Evolutionary conservation across 1,140 invertebrate genomes (phyloP).

Genomic region (Drosophila kanapiae): DNA sequence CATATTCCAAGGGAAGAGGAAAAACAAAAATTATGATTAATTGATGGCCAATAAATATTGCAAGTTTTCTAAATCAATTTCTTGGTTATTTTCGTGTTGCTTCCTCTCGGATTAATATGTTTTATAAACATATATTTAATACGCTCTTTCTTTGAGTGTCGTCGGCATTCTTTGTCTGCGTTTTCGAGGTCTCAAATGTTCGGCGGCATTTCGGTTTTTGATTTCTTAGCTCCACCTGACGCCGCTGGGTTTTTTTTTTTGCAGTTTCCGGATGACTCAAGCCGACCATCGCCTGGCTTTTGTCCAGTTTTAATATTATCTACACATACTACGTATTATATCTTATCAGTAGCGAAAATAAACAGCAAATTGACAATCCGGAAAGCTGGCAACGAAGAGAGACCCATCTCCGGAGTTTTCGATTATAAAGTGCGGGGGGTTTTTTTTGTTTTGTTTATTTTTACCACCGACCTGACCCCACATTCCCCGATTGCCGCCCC

Average conservation of each 20-base stretch:
- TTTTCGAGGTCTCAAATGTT: not conserved
- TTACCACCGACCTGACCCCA: slow-evolving; percentile 8
- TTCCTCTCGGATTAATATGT: too few species aligned
- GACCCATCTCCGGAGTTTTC: slow-evolving; percentile 12
- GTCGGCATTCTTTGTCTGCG: not conserved
- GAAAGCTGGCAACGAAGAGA: not conserved
- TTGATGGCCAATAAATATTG: not conserved
- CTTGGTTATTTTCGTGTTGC: too few species aligned
- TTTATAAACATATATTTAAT: too few species aligned
- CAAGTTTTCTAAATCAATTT: not conserved
- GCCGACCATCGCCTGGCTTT: not conserved
- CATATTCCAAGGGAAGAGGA: not conserved
- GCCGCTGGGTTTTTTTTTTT: slow-evolving; percentile 13
- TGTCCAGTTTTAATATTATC: not conserved
- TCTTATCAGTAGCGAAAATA: slow-evolving; percentile 28
- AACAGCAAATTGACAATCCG: slow-evolving; percentile 18
- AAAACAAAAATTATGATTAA: not conserved
- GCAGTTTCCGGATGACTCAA: slow-evolving; percentile 32
- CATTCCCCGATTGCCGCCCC: not conserved
- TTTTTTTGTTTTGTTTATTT: slow-evolving; percentile 37
- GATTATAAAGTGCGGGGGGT: slow-evolving; percentile 17
- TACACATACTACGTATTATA: not conserved
- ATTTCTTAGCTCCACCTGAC: too few species aligned
- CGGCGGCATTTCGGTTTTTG: not conserved
- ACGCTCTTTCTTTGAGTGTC: not conserved